phyloP scores from a whole-genome alignment of 2,797 vertebrate species.

The Streptopelia turtur region DNA sequence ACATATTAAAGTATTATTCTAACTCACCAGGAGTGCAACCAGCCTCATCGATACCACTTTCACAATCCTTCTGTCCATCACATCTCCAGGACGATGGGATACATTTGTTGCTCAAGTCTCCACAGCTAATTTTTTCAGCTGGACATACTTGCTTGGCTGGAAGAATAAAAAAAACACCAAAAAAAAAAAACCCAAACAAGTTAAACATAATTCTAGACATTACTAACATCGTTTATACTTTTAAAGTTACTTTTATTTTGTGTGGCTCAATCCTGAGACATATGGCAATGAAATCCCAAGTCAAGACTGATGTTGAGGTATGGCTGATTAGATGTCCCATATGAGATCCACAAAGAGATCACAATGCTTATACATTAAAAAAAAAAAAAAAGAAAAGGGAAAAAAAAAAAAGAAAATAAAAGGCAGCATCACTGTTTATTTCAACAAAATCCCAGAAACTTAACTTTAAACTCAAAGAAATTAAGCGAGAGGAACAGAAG shows the following conservation, averaged over 20 bases:
- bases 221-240: background rate
- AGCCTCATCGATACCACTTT: constrained; percentile 91
- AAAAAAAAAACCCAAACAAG: background rate
- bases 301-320: background rate
- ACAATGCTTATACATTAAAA: background rate
- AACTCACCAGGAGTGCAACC: constrained; percentile 90
- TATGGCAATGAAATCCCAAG: background rate
- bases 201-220: background rate
- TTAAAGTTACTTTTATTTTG: background rate
- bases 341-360: background rate
- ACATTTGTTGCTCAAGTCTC: constrained; percentile 89
- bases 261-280: background rate
- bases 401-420: no score
- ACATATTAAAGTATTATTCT: background rate
- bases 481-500: background rate
- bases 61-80: constrained; percentile 95
- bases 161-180: background rate
- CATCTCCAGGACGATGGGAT: constrained; percentile 94
- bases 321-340: background rate
- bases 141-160: constrained; percentile 91
- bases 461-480: background rate
- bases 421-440: background rate
- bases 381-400: background rate
- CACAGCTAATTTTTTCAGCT: constrained; percentile 94
- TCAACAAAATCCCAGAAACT: background rate